A percentile compares a stretch with the other conserved stretches of the same genome.
phyloP scores from a whole-genome alignment of 37 sponge, comb jelly and placozoan genomes.

The Ephydatia muelleri region DNA sequence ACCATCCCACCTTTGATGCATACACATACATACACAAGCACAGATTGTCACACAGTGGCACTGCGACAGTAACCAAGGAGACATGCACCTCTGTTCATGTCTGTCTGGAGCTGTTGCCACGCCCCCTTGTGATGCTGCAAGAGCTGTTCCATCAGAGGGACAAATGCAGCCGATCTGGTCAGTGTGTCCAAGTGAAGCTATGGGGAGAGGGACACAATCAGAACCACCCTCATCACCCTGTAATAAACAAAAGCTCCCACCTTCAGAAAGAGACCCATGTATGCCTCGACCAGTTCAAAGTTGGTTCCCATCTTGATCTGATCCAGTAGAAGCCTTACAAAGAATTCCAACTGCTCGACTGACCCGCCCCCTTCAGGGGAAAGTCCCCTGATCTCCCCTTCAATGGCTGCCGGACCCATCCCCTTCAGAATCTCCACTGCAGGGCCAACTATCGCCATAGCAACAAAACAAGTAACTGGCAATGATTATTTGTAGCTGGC shows the following conservation, averaged over 20 bases:
- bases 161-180: constrained; percentile 1
- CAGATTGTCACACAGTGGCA: constrained; percentile 56
- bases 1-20: too few species aligned
- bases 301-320: constrained; percentile 54
- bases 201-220: background rate
- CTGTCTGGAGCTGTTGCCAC: constrained; percentile 59
- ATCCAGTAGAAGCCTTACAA: constrained; percentile 54
- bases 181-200: constrained; percentile 52
- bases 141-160: constrained; percentile 30
- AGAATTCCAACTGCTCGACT: constrained; percentile 19
- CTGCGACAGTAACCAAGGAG: constrained; percentile 70
- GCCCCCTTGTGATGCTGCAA: constrained; percentile 35
- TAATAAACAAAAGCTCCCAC: constrained; percentile 30
- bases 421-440: constrained; percentile 52
- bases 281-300: constrained; percentile 82
- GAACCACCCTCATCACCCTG: background rate
- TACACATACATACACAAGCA: too few species aligned
- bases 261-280: constrained; percentile 77
- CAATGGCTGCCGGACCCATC: constrained; percentile 80
- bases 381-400: constrained; percentile 72
- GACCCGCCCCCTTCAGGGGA: constrained; percentile 72
- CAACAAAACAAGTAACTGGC: background rate
- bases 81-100: constrained; percentile 63
- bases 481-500: background rate
- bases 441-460: constrained; percentile 23